A percentile compares a stretch with the other conserved stretches of the same genome.
These are phyloP conservation scores for Lordiphosa mommai DNA, from an alignment of 1,140 invertebrate species.

Conservation along the genomic window DNA sequence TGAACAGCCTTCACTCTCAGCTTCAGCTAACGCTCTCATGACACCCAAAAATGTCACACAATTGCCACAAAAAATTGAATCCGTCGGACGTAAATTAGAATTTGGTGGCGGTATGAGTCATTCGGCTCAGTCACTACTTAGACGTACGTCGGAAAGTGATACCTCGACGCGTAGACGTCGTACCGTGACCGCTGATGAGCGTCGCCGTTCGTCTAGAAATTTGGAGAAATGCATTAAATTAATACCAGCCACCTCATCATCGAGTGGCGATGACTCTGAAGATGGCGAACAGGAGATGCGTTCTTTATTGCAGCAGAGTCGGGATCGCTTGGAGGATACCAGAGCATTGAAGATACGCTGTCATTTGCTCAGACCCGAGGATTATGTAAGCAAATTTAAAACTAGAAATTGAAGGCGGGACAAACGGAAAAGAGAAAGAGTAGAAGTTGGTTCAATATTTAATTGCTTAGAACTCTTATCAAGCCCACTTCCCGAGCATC, in stretches of 20 bases:
- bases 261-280: conserved; percentile 61
- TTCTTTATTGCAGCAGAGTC: conserved; percentile 66
- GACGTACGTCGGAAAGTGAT: conserved; percentile 76
- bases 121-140: conserved; percentile 62
- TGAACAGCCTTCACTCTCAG: conserved; percentile 47
- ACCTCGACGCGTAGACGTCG: conserved; percentile 70
- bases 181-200: conserved; percentile 65
- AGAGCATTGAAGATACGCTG: conserved; percentile 72
- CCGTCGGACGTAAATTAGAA: conserved; percentile 70
- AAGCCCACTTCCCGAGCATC: too few species aligned
- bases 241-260: conserved; percentile 64
- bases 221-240: conserved; percentile 72
- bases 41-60: conserved; percentile 50
- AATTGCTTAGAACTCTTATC: too few species aligned
- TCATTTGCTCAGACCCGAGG: conserved; percentile 74
- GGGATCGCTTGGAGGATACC: conserved; percentile 70
- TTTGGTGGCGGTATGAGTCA: conserved; percentile 71
- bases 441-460: too few species aligned
- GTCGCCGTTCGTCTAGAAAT: conserved; percentile 68
- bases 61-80: conserved; percentile 31
- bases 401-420: too few species aligned
- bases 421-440: too few species aligned
- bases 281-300: conserved; percentile 78
- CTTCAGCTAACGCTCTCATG: conserved; percentile 63
- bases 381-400: conserved; percentile 67